Base-by-base conservation (phyloP, 53 echinoderm and acorn worm species). In the Holothuria scabra region DNA sequence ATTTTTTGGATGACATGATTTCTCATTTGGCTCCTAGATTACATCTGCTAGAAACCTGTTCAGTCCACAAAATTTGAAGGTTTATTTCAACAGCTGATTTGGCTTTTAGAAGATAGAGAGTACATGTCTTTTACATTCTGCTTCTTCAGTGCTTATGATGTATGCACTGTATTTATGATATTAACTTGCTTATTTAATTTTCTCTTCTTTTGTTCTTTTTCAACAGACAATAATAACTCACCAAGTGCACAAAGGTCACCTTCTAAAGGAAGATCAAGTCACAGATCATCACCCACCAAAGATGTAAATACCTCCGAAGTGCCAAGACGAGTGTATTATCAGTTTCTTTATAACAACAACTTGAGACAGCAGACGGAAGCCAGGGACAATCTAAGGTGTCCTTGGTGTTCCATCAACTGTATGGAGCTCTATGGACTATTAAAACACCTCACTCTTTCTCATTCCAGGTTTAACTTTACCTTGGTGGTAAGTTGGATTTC, bases 271-370 rank as follows among this genome's bases (percentile, higher is more conserved):
- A 25, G 78, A 26, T 32, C 57, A 33, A 74, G 46, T 46, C 46
- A 74, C 74, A 56, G 32, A 52, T 56, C 56, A 28, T 46, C 78
- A 57, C 78, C 78, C 3, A 78, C 78, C 78, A 78, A 78, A 78
- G 78, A 78, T 58, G 18, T 18, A 52, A 52, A 52, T 52, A 58
- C 28, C 58, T 22, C 72, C 19, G 72, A 72, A 46, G 72, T 57
- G 78, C 78, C 78, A 55, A 78, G 56, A 57, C 85, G 89, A 26
- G 93, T 97, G 80, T 97, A 92, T 88, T 97, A 97, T 85, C 97
- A 97, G 83, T 97, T 97, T 79, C 85, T 97, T 62, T 97, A 97
- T 65, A 97, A 97, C 79, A 97, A 92, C 88, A 97, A 97, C 89
- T 88, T 94, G 13, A 80, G 92, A 55, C 97, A 97, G 75, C 97